Percentiles rank a stretch among this genome's conserved stretches.
phyloP scores from a whole-genome alignment of 1,140 invertebrate species.

The Telenomus remus region DNA sequence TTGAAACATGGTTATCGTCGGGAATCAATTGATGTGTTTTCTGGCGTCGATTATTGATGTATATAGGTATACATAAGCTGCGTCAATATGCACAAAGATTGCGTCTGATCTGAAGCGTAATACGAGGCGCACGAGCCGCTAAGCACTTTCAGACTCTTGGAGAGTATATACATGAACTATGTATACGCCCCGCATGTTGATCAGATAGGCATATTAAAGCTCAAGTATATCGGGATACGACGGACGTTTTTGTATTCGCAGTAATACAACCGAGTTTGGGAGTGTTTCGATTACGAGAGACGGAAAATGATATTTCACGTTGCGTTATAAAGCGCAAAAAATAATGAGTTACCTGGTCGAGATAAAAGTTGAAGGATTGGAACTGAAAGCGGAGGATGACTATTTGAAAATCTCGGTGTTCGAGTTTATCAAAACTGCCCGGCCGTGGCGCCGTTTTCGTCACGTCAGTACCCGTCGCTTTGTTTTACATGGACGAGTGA shows the following conservation, averaged over 20 bases:
- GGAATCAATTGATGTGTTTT: not conserved
- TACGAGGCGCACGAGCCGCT: constrained; percentile 58
- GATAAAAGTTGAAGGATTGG: too few species aligned
- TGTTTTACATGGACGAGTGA: constrained; percentile 34
- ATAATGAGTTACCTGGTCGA: too few species aligned
- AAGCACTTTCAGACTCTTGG: constrained; percentile 38
- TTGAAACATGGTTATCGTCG: too few species aligned
- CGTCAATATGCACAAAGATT: constrained; percentile 43
- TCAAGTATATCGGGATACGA: not conserved
- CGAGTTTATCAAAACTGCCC: not conserved
- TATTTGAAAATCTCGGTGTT: constrained; percentile 12
- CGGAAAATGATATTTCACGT: too few species aligned
- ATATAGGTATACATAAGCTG: constrained; percentile 23
- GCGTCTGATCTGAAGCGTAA: constrained; percentile 56
- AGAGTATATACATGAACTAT: constrained; percentile 26
- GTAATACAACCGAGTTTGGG: too few species aligned
- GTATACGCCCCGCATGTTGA: constrained; percentile 35
- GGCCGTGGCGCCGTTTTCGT: constrained; percentile 21
- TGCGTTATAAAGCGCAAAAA: too few species aligned
- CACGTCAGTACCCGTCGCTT: constrained; percentile 39
- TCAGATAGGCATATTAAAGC: constrained; percentile 24
- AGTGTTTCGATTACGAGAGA: too few species aligned
- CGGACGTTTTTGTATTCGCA: too few species aligned
- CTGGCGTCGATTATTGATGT: constrained; percentile 49
- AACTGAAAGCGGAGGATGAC: constrained; percentile 10